A percentile compares a stretch with the other conserved stretches of the same genome.
phyloP scores from a whole-genome alignment of 1,140 invertebrate genomes.

The Teleopsis dalmanni region DNA sequence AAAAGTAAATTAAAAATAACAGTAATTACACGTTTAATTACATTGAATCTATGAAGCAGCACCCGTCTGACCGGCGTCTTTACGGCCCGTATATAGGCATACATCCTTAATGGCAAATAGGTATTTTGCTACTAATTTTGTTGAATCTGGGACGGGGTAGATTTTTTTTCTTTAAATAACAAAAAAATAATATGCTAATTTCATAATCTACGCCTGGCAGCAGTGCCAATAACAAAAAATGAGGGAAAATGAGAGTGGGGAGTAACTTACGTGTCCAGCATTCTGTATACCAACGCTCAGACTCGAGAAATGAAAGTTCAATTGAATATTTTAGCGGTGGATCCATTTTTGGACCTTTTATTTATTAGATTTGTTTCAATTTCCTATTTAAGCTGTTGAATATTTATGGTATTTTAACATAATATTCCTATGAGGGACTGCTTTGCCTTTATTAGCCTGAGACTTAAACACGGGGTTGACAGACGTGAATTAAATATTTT shows the following conservation, averaged over 20 bases:
- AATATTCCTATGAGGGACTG: too few relatives aligned
- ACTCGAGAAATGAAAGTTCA: constrained; percentile 11
- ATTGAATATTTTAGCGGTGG: constrained; percentile 5
- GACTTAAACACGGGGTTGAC: too few relatives aligned
- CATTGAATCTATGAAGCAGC: constrained; percentile 17
- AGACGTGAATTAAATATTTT: too few relatives aligned
- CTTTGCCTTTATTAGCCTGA: too few relatives aligned
- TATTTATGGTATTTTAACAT: constrained; percentile 13
- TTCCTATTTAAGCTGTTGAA: constrained; percentile 19
- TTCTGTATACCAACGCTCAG: too few relatives aligned
- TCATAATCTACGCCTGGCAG: constrained; percentile 21
- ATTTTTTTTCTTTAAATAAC: not conserved
- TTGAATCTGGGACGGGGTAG: too few relatives aligned
- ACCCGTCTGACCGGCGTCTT: too few relatives aligned
- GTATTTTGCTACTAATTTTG: too few relatives aligned
- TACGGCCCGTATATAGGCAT: too few relatives aligned
- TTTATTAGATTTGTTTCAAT: constrained; percentile 42
- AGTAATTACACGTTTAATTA: constrained; percentile 44
- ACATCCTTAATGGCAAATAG: too few relatives aligned
- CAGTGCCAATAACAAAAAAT: not conserved
- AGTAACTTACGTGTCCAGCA: constrained; percentile 5
- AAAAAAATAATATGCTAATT: constrained; percentile 42
- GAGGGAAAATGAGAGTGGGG: not conserved
- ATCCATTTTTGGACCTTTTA: constrained; percentile 34
- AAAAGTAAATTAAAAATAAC: constrained; percentile 17